Conservation (phyloP, 2,888 invertebrate genomes). For the Callosobruchus maculatus region DNA sequence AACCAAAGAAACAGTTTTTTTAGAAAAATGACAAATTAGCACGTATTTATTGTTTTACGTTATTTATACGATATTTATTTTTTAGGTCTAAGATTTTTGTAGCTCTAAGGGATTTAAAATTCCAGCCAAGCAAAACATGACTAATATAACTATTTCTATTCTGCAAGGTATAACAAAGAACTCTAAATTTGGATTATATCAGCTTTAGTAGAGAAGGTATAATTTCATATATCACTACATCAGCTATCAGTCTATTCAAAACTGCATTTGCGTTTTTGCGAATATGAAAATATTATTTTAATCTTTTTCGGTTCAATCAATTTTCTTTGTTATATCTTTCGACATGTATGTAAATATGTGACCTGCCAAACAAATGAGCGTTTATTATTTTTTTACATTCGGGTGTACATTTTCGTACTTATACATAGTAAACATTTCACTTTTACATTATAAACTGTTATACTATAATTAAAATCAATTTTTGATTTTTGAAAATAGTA, state of each 20-base stretch:
- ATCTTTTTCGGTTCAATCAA: not conserved
- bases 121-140: not conserved
- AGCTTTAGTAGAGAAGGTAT: too few species aligned
- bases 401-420: not conserved
- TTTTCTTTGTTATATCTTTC: not conserved
- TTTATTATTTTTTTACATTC: not conserved
- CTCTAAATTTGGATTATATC: not conserved
- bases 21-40: not conserved
- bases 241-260: too few species aligned
- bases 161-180: not conserved
- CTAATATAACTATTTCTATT: not conserved
- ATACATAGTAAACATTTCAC: not conserved
- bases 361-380: too few species aligned
- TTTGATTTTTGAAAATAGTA: too few species aligned
- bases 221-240: too few species aligned
- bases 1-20: not conserved
- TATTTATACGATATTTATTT: not conserved
- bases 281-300: too few species aligned
- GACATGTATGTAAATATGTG: not conserved
- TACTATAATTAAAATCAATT: too few species aligned
- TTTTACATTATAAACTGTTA: not conserved
- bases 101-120: not conserved
- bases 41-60: not conserved
- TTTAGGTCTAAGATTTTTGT: not conserved
- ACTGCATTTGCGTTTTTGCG: too few species aligned